Base-by-base conservation (phyloP, 2,797 vertebrate species). In the Sebastolobus alascanus region DNA sequence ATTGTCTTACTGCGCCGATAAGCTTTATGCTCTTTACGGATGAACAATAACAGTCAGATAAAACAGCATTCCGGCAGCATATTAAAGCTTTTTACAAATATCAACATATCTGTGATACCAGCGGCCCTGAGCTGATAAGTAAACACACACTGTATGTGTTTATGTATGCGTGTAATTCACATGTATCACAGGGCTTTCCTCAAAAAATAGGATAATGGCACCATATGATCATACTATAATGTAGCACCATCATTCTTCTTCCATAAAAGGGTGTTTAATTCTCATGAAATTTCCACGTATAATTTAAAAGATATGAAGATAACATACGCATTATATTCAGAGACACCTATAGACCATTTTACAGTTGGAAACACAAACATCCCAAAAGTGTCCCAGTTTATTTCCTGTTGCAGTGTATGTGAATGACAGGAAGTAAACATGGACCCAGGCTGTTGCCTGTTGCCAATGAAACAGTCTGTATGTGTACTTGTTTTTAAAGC, bases 31-130 rank as follows among this genome's bases (percentile, higher is more conserved):
- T 37, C 29, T 74, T 80, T 37, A 54, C 1, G 1, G 64, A 20
- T 70, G 46, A 77, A 65, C 8, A 83, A 13, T 59, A 80, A 18
- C 37, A 69, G 22, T 38, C 14, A 55, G 46, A 75, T 80, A 40
- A 79, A 75, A 37, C 4, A 50, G 6, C 58, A 33, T 9, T 67
- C 9, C n/a, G 1, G 55, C 27, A 61, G 68, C 20, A 60, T 25
- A 68, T 72, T 37, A 66, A 75, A 66, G 25, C 31, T 71, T 60
- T 56, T 60, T 56, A 8, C n/a, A 59, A 2, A 38, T 29, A 54
- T 40, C 11, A 73, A 60, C 35, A 58, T 63, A 68, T 73, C 55
- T 59, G 33, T 29, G 7, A 66, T 67, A 60, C 4, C 10, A 58
- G 77, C 27, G 27, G 11, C 46, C 31, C 6, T 7, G 13, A 58